Evolutionary conservation across 2,113 vertebrate genomes (phyloP), one percentile per base, ranked within the genome.

Genomic region (Brienomyrus brachyistius): DNA sequence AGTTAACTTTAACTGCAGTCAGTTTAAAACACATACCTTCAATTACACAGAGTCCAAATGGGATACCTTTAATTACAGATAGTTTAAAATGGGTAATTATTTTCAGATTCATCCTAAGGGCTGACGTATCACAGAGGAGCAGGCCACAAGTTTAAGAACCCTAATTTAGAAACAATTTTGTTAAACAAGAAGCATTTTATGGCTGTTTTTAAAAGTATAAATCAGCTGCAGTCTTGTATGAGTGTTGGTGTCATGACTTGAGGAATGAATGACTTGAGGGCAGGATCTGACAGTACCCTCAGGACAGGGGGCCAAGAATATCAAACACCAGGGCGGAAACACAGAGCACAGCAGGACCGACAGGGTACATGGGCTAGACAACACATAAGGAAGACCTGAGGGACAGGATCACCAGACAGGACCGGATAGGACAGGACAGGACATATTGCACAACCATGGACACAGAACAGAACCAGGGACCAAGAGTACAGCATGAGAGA

Each of bases 21-120:
- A 80, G 31, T 35, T 80, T 80, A 80, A 80, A 80, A 43, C 17
- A 43, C 31, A 80, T 80, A 80, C 74, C 74, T 80, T 80, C 35
- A 80, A 80, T 80, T 80, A 80, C 66, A 35, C 66, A 74, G n/a
- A 74, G 27, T 80, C 35, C 35, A 80, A 80, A 70, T 17, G 74
- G 74, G 74, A 80, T 80, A 43, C 15, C 15, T 43, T 80, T 80
- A 80, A 80, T 80, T 80, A 43, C 40, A 5, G 74, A 43, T 35
- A 80, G 74, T 80, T 80, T 80, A 80, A 80, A 80, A 80, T 19
- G 35, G 62, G 74, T 80, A 80, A 80, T 80, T 80, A 80, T 80
- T 80, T 80, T 17, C 31, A 43, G 74, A 80, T 80, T 40, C 35
- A 80, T 80, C 74, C 74, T 80, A 80, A 43, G 74, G 74, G 35